Conservation (phyloP, 1,140 invertebrate species). For the Scaptomyza pallida region DNA sequence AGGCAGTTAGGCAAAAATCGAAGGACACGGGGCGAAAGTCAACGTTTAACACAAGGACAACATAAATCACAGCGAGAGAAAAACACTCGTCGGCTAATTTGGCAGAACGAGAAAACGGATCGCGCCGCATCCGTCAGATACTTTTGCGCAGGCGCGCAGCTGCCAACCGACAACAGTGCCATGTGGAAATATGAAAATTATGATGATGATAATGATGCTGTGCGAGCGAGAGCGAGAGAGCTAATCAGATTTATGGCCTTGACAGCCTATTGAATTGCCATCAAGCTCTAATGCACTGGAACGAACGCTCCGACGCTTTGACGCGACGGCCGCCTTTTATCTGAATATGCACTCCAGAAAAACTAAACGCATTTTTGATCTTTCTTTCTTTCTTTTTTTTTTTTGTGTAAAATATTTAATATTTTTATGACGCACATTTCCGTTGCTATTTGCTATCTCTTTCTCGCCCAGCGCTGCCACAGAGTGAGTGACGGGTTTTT, state of each 20-base stretch:
- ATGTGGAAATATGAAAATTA: slow-evolving; percentile 67
- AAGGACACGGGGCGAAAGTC: slow-evolving; percentile 51
- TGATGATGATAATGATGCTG: slow-evolving; percentile 51
- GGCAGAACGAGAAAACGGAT: slow-evolving; percentile 67
- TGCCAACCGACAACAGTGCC: slow-evolving; percentile 17
- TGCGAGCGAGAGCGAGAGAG: slow-evolving; percentile 9
- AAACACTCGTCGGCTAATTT: slow-evolving; percentile 60
- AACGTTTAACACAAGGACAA: slow-evolving; percentile 42
- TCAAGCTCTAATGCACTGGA: slow-evolving; percentile 69
- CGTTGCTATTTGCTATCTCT: slow-evolving; percentile 41
- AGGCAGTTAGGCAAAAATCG: slow-evolving; percentile 66
- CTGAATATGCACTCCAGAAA: slow-evolving; percentile 35
- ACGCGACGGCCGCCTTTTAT: slow-evolving; percentile 52
- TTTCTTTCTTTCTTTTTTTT: slow-evolving; percentile 27
- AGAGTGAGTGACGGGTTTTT: slow-evolving; percentile 65
- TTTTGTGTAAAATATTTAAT: slow-evolving; percentile 58
- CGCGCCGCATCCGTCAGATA: slow-evolving; percentile 65
- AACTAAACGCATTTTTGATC: slow-evolving; percentile 43
- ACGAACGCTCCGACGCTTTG: slow-evolving; percentile 41
- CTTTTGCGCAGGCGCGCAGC: slow-evolving; percentile 73
- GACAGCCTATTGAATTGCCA: slow-evolving; percentile 63
- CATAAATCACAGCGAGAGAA: slow-evolving; percentile 61
- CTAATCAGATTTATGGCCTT: slow-evolving; percentile 70
- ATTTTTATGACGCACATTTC: slow-evolving; percentile 82
- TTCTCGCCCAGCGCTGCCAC: background rate